Evolutionary conservation across 2,113 vertebrate species (phyloP).

Genomic region (Triplophysa rosa): DNA sequence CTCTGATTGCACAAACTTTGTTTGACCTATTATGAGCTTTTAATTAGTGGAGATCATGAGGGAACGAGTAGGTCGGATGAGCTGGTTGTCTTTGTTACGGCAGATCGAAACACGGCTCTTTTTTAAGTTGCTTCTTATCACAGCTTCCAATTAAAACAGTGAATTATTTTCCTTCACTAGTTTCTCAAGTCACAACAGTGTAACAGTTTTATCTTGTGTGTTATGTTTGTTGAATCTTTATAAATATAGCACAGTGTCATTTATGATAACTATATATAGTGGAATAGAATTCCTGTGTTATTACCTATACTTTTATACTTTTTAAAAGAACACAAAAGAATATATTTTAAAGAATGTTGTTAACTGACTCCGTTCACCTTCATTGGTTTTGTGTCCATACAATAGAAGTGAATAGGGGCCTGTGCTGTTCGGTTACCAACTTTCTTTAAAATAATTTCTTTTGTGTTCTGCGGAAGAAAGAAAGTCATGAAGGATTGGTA

Average conservation of each 20-base stretch:
- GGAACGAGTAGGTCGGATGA: conserved; percentile 69
- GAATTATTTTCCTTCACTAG: neutral
- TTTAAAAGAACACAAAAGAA: too few relatives aligned
- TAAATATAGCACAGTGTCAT: neutral
- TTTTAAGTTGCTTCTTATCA: neutral
- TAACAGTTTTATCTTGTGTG: too few relatives aligned
- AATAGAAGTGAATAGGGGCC: too few relatives aligned
- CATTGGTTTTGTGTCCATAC: too few relatives aligned
- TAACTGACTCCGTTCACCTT: too few relatives aligned
- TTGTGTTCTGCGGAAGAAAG: neutral
- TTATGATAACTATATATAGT: neutral
- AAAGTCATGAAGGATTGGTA: too few relatives aligned
- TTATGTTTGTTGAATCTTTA: neutral
- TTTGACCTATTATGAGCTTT: conserved; percentile 64
- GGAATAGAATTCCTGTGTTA: too few relatives aligned
- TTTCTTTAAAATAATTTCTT: too few relatives aligned
- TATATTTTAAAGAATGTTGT: too few relatives aligned
- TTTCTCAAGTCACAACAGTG: neutral
- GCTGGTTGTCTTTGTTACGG: conserved; percentile 35
- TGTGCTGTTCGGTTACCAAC: too few relatives aligned
- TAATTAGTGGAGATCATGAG: conserved; percentile 73
- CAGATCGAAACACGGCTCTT: neutral
- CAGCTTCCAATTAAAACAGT: conserved; percentile 3
- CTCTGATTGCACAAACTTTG: conserved; percentile 68
- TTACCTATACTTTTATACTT: too few relatives aligned